phyloP scores from a whole-genome alignment of 2,888 invertebrate genomes.

The Rhagonycha lutea region DNA sequence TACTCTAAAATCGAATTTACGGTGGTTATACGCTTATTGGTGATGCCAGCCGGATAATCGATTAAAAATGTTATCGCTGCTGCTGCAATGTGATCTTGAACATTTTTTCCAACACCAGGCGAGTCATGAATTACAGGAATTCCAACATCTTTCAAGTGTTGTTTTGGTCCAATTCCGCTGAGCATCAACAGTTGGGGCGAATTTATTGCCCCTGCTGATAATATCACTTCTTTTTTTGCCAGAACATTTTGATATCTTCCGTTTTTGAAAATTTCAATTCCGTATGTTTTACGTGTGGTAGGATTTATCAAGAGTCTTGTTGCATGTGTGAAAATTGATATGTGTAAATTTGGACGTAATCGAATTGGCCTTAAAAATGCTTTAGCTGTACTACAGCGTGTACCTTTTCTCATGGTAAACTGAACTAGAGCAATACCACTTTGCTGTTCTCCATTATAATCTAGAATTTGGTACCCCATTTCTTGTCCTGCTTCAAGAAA shows the following conservation, averaged over 20 bases:
- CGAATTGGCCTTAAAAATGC: conserved; percentile 82
- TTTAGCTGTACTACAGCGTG: conserved; percentile 83
- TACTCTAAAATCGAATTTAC: conserved; percentile 82
- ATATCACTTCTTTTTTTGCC: conserved; percentile 80
- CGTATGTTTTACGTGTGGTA: conserved; percentile 68
- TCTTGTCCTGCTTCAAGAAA: conserved; percentile 90
- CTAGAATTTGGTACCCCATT: conserved; percentile 86
- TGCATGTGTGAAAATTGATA: conserved; percentile 79
- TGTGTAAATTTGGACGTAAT: conserved; percentile 77
- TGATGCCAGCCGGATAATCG: conserved; percentile 79
- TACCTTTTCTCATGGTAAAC: conserved; percentile 84
- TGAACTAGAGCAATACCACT: conserved; percentile 87
- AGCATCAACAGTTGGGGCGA: conserved; percentile 92
- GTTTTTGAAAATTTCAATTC: conserved; percentile 77
- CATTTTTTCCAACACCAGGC: conserved; percentile 83
- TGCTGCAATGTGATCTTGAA: conserved; percentile 89
- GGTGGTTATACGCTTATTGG: conserved; percentile 81
- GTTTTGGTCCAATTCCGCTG: conserved; percentile 78
- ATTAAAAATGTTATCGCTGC: conserved; percentile 82
- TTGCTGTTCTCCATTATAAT: conserved; percentile 84
- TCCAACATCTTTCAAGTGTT: conserved; percentile 73
- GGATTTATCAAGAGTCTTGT: conserved; percentile 75
- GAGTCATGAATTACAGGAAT: conserved; percentile 75
- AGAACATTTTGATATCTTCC: conserved; percentile 65
- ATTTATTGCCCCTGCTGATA: conserved; percentile 88